Base-by-base conservation (phyloP, 2,888 invertebrate species). In the Acholoe squamosa region DNA sequence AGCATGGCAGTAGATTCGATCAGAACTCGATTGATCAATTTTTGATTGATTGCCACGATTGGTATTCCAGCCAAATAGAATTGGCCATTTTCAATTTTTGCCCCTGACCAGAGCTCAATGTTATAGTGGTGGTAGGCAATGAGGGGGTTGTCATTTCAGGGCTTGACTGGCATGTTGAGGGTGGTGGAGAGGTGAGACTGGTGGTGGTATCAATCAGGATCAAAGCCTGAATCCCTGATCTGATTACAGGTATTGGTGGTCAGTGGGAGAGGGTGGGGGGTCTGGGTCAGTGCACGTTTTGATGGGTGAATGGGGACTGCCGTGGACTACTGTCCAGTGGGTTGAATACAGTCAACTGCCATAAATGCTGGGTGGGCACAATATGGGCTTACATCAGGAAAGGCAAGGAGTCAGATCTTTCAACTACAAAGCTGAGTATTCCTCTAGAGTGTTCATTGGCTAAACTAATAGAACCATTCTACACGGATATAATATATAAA, bases 181-280 rank as follows among this genome's bases (percentile, higher is more conserved):
- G 7, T 5, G 25, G 19, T 76, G 25, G 76, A 5, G 76, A 16
- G 76, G 25, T 76, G 76, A 31, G 76, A 7, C 16, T 76, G 76
- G 76, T 76, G 76, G 25, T 14, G 28, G 76, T 76, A 80, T 43
- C 80, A 33, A 80, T 80, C 43, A 43, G 80, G 80, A 80, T 80
- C 80, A 33, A 80, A 33, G 34, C 22, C 22, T 33, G 33, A 22
- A 80, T 31, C 80, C 80, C 33, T 80, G 80, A 80, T 80, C 80
- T 34, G 80, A 80, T 80, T 80, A 80, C 80, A 43, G 34, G 34
- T 80, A 80, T 80, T 80, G 80, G 80, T 14, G n/a, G 61, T n/a
- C 61, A 19, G 61, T 61, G 61, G 19, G n/a, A n/a, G 61, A 61
- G 61, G 61, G 22, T 19, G 61, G 14, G 14, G 22, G 61, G 61